Percentiles rank a stretch among this genome's conserved stretches.
Conservation (phyloP, 2,113 vertebrate species). For the Uropsilus gracilis region DNA sequence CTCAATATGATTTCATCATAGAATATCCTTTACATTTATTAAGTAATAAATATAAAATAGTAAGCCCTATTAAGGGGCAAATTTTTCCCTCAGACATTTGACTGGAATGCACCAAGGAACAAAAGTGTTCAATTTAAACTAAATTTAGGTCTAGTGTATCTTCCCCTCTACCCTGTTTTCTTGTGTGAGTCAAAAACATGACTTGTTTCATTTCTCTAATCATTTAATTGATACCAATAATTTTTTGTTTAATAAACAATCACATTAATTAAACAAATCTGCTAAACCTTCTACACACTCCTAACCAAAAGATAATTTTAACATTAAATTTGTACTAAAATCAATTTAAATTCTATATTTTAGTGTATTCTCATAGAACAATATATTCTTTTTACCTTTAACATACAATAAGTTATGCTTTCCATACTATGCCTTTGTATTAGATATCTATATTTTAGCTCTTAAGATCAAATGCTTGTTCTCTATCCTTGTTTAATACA, state of each 20-base stretch:
- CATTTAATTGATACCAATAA: neutral
- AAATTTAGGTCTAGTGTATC: neutral
- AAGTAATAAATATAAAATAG: no score
- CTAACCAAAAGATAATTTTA: neutral
- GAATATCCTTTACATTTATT: no score
- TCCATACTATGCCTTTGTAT: neutral
- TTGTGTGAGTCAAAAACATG: accelerated
- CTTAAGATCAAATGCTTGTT: neutral
- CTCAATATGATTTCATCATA: neutral
- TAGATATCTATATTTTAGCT: neutral
- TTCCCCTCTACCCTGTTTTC: neutral
- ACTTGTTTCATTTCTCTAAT: neutral
- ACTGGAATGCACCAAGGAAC: neutral
- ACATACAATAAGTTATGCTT: neutral
- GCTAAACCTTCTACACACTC: neutral
- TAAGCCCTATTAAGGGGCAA: no score
- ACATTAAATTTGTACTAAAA: neutral
- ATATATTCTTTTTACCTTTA: neutral
- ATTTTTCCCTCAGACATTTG: neutral
- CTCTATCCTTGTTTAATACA: neutral
- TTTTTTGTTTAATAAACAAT: neutral
- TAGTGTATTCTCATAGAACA: neutral
- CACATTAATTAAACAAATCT: neutral
- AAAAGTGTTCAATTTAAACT: no score
- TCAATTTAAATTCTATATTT: neutral